Percentiles rank a stretch among this genome's conserved stretches.
Conservation (phyloP, 1,140 invertebrate species). For the Argopecten irradians region DNA sequence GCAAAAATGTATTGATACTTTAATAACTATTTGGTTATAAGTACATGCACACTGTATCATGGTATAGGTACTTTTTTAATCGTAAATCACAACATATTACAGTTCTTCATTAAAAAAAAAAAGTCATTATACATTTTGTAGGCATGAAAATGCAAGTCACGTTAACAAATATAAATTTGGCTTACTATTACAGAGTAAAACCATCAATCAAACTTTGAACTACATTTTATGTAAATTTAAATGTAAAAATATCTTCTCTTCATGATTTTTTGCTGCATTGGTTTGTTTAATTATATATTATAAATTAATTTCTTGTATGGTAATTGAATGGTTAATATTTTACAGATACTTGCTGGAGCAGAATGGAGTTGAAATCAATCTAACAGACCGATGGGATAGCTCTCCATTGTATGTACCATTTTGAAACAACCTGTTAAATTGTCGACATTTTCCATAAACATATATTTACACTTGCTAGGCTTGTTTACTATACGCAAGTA, state of each 20-base stretch:
- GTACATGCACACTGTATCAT: too few relatives aligned
- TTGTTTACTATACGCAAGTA: too few relatives aligned
- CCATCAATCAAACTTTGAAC: neutral
- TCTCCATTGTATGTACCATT: slow-evolving; percentile 78
- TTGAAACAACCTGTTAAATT: neutral
- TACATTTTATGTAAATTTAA: neutral
- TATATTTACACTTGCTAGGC: too few relatives aligned
- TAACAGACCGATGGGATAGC: slow-evolving; percentile 80
- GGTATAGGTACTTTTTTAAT: too few relatives aligned
- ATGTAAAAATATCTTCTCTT: neutral
- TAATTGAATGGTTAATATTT: slow-evolving; percentile 42
- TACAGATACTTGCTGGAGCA: slow-evolving; percentile 78
- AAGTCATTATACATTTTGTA: too few relatives aligned
- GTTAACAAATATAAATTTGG: neutral
- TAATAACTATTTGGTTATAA: too few relatives aligned
- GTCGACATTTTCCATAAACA: neutral
- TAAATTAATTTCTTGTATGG: neutral
- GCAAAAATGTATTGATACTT: too few relatives aligned
- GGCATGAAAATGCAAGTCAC: too few relatives aligned
- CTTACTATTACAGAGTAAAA: neutral
- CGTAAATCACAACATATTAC: too few relatives aligned
- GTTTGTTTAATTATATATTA: neutral
- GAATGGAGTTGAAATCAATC: slow-evolving; percentile 79
- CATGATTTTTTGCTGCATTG: neutral
- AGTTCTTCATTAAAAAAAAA: too few relatives aligned